Conservation (phyloP, 1,140 invertebrate genomes). For the Aphelenchoides avenae region DNA sequence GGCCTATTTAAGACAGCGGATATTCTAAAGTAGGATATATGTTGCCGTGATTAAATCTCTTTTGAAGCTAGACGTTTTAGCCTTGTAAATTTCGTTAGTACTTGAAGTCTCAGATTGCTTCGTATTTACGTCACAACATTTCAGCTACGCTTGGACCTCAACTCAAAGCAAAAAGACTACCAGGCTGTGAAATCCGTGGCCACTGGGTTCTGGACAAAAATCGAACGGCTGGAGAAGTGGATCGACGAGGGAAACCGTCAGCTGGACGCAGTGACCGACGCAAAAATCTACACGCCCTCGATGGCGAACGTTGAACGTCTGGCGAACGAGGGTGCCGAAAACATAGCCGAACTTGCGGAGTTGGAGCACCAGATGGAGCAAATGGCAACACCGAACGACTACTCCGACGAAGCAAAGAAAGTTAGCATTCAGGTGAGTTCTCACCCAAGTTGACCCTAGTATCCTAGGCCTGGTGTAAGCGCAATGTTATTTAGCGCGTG, state of each 20-base stretch:
- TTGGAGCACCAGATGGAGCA: constrained; percentile 8
- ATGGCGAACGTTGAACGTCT: constrained; percentile 37
- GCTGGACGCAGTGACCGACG: constrained; percentile 23
- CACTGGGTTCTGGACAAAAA: constrained; percentile 43
- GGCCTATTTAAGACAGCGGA: no score
- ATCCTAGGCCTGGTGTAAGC: no score
- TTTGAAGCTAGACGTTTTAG: no score
- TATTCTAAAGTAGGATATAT: no score
- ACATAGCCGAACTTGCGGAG: constrained; percentile 5
- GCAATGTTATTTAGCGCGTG: constrained; percentile 22
- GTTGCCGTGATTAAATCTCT: no score
- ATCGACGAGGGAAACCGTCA: constrained; percentile 24
- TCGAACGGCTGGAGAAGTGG: constrained; percentile 36
- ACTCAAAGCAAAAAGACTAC: constrained; percentile 27
- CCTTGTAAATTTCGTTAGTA: no score
- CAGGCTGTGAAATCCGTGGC: constrained; percentile 18
- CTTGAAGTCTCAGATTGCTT: no score
- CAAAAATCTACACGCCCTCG: constrained; percentile 39
- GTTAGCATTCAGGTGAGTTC: no score
- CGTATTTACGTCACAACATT: no score
- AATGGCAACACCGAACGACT: constrained; percentile 1
- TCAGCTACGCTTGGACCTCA: constrained; percentile 39
- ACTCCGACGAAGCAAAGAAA: constrained; percentile 6
- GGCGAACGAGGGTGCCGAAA: constrained; percentile 18
- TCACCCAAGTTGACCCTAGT: no score